Evolutionary conservation across 1,140 invertebrate genomes (phyloP).

Genomic region (Drosophila ercepeae): DNA sequence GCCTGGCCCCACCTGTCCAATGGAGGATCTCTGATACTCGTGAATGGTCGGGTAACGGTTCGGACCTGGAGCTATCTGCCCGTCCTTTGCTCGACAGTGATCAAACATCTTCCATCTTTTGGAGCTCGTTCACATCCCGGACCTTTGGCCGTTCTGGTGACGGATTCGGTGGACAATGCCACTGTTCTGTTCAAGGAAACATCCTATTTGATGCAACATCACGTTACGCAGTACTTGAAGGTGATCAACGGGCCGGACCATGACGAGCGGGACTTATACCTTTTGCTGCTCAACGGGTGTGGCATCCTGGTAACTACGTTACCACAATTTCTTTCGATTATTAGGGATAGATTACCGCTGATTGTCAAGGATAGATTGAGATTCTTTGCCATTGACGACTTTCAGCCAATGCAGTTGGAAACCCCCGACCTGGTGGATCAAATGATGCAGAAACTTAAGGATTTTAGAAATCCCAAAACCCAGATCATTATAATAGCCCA

Average conservation of each 20-base stretch:
- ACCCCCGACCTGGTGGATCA: background rate
- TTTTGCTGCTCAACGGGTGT: slow-evolving; percentile 47
- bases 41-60: slow-evolving; percentile 15
- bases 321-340: background rate
- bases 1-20: slow-evolving; percentile 54
- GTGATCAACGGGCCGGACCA: slow-evolving; percentile 40
- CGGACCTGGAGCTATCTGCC: slow-evolving; percentile 60
- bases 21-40: slow-evolving; percentile 29
- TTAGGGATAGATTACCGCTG: slow-evolving; percentile 7
- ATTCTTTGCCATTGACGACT: slow-evolving; percentile 51
- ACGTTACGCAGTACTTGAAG: background rate
- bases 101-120: background rate
- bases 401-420: slow-evolving; percentile 23
- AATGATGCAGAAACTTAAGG: slow-evolving; percentile 4
- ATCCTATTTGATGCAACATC: slow-evolving; percentile 24
- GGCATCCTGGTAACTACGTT: slow-evolving; percentile 54
- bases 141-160: slow-evolving; percentile 47
- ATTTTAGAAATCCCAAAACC: background rate
- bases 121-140: background rate
- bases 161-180: slow-evolving; percentile 25
- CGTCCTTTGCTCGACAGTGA: slow-evolving; percentile 37
- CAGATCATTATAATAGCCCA: slow-evolving; percentile 46
- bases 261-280: background rate
- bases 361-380: slow-evolving; percentile 26
- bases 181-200: slow-evolving; percentile 1